Conservation (phyloP, 2,113 vertebrate genomes). For the Anas platyrhynchos region DNA sequence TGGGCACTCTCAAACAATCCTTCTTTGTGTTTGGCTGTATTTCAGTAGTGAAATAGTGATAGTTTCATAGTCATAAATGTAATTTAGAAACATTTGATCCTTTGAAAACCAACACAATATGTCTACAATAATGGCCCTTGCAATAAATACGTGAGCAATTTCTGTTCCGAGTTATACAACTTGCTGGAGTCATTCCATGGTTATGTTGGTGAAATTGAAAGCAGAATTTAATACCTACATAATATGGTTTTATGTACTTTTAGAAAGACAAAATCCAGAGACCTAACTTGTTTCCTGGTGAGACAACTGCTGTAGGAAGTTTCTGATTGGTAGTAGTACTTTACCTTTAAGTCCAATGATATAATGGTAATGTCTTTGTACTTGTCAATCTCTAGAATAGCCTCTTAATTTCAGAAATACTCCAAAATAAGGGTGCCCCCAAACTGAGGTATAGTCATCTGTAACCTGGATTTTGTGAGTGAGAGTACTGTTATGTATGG, state of each 20-base stretch:
- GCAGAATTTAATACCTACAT: background rate
- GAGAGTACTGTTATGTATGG: background rate
- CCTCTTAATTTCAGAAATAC: background rate
- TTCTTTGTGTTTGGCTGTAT: background rate
- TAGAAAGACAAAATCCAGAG: background rate
- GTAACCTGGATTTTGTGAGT: background rate
- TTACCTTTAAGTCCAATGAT: background rate
- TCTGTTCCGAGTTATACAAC: background rate
- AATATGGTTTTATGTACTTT: background rate
- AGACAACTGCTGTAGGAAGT: background rate
- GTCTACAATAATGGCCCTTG: background rate
- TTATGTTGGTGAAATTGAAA: background rate
- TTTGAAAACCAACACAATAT: background rate
- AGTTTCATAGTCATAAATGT: background rate
- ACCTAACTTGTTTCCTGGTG: background rate
- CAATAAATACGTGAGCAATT: background rate
- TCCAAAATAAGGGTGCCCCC: background rate
- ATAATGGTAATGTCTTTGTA: background rate
- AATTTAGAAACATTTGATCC: background rate
- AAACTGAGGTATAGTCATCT: background rate
- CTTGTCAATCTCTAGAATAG: background rate
- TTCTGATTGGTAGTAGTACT: background rate
- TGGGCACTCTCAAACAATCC: background rate
- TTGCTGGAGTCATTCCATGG: background rate
- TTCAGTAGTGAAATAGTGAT: background rate